phyloP scores from a whole-genome alignment of 2,113 vertebrate species.

The Columba janthina region DNA sequence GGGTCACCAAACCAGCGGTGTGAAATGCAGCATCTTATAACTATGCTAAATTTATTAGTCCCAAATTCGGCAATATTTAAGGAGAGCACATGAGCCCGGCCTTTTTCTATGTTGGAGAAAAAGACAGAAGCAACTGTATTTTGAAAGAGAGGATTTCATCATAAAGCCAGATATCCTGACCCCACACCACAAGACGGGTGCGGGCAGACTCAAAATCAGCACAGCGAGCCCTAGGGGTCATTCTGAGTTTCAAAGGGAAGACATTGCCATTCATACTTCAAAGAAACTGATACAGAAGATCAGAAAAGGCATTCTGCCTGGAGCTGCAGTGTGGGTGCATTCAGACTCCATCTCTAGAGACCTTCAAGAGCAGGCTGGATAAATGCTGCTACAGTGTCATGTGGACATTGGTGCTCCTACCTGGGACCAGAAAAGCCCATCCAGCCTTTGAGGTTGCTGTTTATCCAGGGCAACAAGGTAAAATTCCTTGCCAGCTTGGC shows the following conservation, averaged over 20 bases:
- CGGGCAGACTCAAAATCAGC: background rate
- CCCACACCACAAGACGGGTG: background rate
- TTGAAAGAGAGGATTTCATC: background rate
- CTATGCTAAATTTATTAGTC: background rate
- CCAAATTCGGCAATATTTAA: background rate
- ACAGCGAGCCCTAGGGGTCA: background rate
- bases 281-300: background rate
- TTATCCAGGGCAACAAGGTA: background rate
- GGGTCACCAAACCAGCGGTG: background rate
- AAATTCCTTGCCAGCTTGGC: background rate
- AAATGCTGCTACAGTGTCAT: background rate
- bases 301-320: background rate
- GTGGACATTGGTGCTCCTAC: background rate
- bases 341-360: background rate
- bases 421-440: background rate
- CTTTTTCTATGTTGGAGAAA: background rate
- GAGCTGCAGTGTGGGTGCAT: background rate
- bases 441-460: background rate
- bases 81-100: background rate
- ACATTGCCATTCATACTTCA: background rate
- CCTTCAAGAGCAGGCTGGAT: background rate
- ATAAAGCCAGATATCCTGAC: background rate
- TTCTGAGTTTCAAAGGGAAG: background rate
- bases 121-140: background rate
- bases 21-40: background rate